phyloP scores from a whole-genome alignment of 1,140 invertebrate genomes.

The Pogonomyrmex barbatus region DNA sequence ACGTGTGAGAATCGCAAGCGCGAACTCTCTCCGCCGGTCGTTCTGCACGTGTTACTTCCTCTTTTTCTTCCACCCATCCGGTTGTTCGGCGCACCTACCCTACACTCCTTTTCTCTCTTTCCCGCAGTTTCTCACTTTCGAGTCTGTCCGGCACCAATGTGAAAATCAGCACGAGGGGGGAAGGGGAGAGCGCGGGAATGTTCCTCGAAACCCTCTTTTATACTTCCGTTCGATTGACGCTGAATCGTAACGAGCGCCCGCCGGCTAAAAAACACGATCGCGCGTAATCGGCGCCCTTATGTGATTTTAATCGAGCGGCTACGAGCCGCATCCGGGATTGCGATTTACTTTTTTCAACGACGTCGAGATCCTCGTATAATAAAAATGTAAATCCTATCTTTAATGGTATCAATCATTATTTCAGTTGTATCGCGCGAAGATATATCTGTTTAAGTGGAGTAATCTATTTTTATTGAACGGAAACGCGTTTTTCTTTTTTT shows the following conservation, averaged over 20 bases:
- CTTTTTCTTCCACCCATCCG: slow-evolving; percentile 28
- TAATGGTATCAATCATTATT: not conserved
- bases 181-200: not conserved
- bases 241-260: slow-evolving; percentile 10
- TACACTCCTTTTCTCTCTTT: slow-evolving; percentile 12
- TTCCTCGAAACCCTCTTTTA: slow-evolving; percentile 21
- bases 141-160: slow-evolving; percentile 25
- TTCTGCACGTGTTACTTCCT: slow-evolving; percentile 49
- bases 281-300: slow-evolving; percentile 39
- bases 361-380: not conserved
- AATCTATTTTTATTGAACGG: not conserved
- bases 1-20: slow-evolving; percentile 58
- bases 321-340: slow-evolving; percentile 6
- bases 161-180: slow-evolving; percentile 41
- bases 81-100: slow-evolving; percentile 33
- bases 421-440: not conserved
- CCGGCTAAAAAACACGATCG: slow-evolving; percentile 19
- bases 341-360: slow-evolving; percentile 1
- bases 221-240: slow-evolving; percentile 13
- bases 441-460: not conserved
- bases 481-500: not conserved
- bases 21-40: slow-evolving; percentile 43
- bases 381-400: slow-evolving; percentile 35
- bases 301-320: slow-evolving; percentile 45
- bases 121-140: slow-evolving; percentile 12